Evolutionary conservation across 1,140 invertebrate species (phyloP), one percentile per base, ranked within the genome.

Genomic region (Sweltsa coloradensis): DNA sequence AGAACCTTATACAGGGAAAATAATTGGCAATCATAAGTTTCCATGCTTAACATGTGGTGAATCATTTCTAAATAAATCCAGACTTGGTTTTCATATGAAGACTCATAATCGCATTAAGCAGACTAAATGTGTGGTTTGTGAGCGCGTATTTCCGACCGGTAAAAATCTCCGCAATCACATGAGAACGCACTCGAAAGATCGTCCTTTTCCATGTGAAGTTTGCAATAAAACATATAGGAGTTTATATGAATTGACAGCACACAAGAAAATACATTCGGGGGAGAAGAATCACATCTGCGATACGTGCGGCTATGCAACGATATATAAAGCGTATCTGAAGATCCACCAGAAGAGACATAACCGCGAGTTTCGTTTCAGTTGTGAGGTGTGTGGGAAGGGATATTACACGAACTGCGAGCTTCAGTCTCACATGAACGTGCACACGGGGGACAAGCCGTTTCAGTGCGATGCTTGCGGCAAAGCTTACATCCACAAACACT

Each of bases 1-100:
- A 16, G 21, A 19, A 18, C 6, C 11, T 9, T 40, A 40, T 40
- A 23, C 21, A 18, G 7, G 18, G 41, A 23, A 19, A 42, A n/a
- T 3, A 24, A n/a, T 7, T 11, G 5, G 19, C 16, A 16, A 5
- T 22, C 36, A 7, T 37, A 37, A 11, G 18, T 11, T 31, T 31
- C 29, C n/a, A n/a, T n/a, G n/a, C n/a, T n/a, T n/a, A n/a, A n/a
- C n/a, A 1, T 81, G 78, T 51, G 72, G 69, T 0, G 78, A 78
- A 56, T 69, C 68, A 43, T 60, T 81, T 21, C 70, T 70, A 51
- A 74, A 75, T 2, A 62, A 72, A 0, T 75, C 77, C 46, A 76
- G 75, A 22, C 14, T 47, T 19, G n/a, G 18, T n/a, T 47, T 47
- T 37, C 45, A 48, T 26, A 22, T 41, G 16, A 24, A 21, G 14